phyloP scores from a whole-genome alignment of 1,140 invertebrate genomes.

The Neodiprion pinetum region DNA sequence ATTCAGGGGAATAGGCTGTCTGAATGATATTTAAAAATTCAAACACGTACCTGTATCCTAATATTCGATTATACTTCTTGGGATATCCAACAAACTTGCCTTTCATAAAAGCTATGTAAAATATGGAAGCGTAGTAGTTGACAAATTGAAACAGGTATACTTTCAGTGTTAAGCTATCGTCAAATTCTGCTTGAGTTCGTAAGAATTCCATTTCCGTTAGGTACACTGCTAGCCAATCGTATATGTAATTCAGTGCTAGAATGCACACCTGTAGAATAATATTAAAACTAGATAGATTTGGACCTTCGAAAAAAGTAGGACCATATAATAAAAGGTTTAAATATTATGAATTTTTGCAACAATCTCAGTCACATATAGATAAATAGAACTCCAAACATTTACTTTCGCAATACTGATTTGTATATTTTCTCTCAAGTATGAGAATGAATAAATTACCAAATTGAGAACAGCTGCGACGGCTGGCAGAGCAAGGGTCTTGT shows the following conservation, averaged over 20 bases:
- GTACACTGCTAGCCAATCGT: slow-evolving; percentile 60
- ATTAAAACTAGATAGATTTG: not conserved
- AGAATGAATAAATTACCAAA: slow-evolving; percentile 70
- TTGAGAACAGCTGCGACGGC: slow-evolving; percentile 76
- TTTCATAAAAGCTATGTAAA: slow-evolving; percentile 88
- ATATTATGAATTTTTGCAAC: slow-evolving; percentile 3
- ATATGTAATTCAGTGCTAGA: slow-evolving; percentile 61
- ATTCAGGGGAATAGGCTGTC: not conserved
- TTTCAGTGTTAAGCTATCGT: slow-evolving; percentile 84
- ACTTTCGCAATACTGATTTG: slow-evolving; percentile 21
- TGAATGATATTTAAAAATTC: slow-evolving; percentile 44
- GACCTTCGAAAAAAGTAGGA: not conserved
- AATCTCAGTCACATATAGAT: not conserved
- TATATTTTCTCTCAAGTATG: slow-evolving; percentile 67
- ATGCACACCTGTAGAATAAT: slow-evolving; percentile 50
- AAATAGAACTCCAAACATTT: not conserved
- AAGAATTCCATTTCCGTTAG: slow-evolving; percentile 83
- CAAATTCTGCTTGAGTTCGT: slow-evolving; percentile 84
- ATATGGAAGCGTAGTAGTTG: slow-evolving; percentile 86
- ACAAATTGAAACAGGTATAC: slow-evolving; percentile 89
- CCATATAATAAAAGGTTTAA: not conserved
- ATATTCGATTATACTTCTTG: slow-evolving; percentile 75
- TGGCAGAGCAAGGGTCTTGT: slow-evolving; percentile 71
- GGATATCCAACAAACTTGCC: slow-evolving; percentile 82
- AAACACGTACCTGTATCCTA: slow-evolving; percentile 75